Evolutionary conservation across 2,797 vertebrate genomes (phyloP).

Genomic region (Dendrocincla fuliginosa): DNA sequence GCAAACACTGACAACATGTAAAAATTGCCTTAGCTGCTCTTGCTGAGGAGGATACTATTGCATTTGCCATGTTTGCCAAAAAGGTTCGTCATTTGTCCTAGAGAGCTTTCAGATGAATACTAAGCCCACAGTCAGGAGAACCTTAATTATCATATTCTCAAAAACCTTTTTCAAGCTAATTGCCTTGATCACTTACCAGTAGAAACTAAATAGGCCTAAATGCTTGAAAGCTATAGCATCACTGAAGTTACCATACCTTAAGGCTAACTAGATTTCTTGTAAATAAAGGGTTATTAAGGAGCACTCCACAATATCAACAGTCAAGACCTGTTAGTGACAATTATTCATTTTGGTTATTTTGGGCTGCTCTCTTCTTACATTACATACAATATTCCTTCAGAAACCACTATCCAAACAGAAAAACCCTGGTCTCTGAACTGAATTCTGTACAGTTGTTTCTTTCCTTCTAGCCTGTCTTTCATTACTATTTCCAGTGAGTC

Average conservation of each 20-base stretch:
- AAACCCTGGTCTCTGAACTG: not conserved
- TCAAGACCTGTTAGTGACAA: not conserved
- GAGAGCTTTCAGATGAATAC: not conserved
- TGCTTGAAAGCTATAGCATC: not conserved
- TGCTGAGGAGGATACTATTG: not conserved
- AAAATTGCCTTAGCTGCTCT: not conserved
- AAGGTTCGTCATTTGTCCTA: not conserved
- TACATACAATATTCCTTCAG: not conserved
- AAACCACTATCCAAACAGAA: not conserved
- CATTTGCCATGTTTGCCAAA: not conserved
- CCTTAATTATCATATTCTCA: not conserved
- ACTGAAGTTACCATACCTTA: not conserved
- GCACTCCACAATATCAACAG: fast-evolving
- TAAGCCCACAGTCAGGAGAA: not conserved
- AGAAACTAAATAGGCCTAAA: not conserved
- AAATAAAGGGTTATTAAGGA: not conserved
- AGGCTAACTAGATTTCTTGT: not conserved
- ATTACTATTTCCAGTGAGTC: slow-evolving; percentile 72
- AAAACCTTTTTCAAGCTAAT: not conserved
- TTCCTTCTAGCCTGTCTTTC: slow-evolving; percentile 42
- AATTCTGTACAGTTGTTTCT: not conserved
- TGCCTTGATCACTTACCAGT: not conserved
- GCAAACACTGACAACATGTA: not conserved
- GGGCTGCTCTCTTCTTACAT: not conserved
- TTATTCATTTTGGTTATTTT: not conserved